These are phyloP conservation scores for Erythrolamprus reginae DNA, from an alignment of 2,113 vertebrate genomes.

Conservation along the genomic window DNA sequence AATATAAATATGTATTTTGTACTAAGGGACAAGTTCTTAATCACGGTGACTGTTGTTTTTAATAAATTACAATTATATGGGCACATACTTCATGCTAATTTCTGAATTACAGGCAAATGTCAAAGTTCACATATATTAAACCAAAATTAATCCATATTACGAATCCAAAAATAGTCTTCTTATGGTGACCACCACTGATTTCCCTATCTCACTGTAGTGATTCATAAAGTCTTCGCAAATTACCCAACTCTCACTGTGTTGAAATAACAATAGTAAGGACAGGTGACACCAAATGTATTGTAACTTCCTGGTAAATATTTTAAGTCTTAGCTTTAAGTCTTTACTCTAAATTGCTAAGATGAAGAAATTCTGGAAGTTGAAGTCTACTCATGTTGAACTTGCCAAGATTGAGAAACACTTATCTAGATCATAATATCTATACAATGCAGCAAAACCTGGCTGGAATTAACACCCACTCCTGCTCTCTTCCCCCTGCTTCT, in stretches of 20 bases:
- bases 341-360: not conserved
- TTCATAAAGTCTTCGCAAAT: not conserved
- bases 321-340: not conserved
- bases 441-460: not conserved
- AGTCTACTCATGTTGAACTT: not conserved
- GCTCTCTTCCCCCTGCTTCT: not conserved
- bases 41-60: not conserved
- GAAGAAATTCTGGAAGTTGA: not conserved
- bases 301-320: not conserved
- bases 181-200: not conserved
- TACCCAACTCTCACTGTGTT: not conserved
- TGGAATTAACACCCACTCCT: not conserved
- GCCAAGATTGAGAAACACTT: not conserved
- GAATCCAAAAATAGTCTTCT: not conserved
- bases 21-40: not conserved
- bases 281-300: not conserved
- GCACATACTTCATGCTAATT: not conserved
- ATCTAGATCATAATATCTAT: not conserved
- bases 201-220: not conserved
- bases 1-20: not conserved
- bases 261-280: not conserved
- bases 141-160: not conserved
- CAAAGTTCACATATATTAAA: not conserved
- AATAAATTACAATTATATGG: not conserved
- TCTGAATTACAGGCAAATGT: not conserved